These are phyloP conservation scores for Enteromius viviparus DNA, from an alignment of 2,797 vertebrate genomes.

Conservation along the genomic window DNA sequence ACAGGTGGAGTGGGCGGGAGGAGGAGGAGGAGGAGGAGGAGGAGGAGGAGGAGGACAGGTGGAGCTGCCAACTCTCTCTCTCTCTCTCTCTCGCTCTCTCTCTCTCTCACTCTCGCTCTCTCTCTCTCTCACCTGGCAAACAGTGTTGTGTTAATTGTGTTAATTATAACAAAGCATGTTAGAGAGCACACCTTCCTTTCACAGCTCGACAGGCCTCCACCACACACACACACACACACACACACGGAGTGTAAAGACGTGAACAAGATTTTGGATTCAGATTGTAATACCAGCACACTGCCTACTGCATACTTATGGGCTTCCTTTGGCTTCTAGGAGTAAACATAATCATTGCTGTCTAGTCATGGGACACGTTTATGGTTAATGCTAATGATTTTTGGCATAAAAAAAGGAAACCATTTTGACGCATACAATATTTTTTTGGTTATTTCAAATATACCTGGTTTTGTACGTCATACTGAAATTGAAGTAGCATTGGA, in stretches of 20 bases:
- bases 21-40: too few relatives aligned
- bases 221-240: slow-evolving; percentile 29
- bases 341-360: not conserved
- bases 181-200: slow-evolving; percentile 23
- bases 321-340: not conserved
- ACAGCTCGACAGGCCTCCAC: slow-evolving; percentile 16
- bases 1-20: slow-evolving; percentile 35
- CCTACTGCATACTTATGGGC: not conserved
- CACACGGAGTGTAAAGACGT: not conserved
- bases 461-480: too few relatives aligned
- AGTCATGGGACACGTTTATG: too few relatives aligned
- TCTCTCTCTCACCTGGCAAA: not conserved
- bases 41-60: not conserved
- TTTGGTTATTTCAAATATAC: too few relatives aligned
- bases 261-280: not conserved
- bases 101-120: too few relatives aligned
- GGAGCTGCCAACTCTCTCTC: not conserved
- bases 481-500: too few relatives aligned
- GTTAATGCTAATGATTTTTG: too few relatives aligned
- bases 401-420: too few relatives aligned
- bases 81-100: too few relatives aligned
- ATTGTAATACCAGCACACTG: not conserved
- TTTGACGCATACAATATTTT: too few relatives aligned
- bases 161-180: slow-evolving; percentile 22
- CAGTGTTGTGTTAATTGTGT: slow-evolving; percentile 34